These are phyloP conservation scores for Drosophila simulans DNA, from an alignment of 1,140 invertebrate genomes.

Conservation along the genomic window DNA sequence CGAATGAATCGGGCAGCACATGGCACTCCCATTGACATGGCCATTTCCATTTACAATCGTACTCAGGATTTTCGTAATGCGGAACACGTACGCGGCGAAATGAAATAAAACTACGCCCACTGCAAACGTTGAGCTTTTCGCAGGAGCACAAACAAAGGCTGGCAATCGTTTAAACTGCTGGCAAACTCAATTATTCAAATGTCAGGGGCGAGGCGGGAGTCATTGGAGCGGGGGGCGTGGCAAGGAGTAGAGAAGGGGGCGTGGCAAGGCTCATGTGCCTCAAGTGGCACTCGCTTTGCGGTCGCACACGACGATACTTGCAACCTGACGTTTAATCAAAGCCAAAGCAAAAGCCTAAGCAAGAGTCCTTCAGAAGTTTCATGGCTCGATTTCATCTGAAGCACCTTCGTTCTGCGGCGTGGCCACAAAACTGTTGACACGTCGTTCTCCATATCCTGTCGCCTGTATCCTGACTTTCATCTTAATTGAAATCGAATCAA, in stretches of 20 bases:
- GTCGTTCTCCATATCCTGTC: constrained; percentile 19
- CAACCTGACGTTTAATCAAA: constrained; percentile 80
- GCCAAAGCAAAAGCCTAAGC: constrained; percentile 22
- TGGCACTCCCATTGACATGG: constrained; percentile 30
- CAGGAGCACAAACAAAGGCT: constrained; percentile 51
- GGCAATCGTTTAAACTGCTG: constrained; percentile 70
- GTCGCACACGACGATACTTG: constrained; percentile 53
- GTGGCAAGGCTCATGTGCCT: constrained; percentile 24
- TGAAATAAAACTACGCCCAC: constrained; percentile 77
- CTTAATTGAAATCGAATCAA: constrained; percentile 83
- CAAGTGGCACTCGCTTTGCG: constrained; percentile 63
- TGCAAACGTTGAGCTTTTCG: constrained; percentile 33
- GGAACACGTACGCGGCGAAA: constrained; percentile 63
- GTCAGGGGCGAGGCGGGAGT: background rate
- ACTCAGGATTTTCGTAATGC: constrained; percentile 5
- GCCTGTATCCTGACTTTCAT: constrained; percentile 55
- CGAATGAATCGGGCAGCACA: constrained; percentile 9
- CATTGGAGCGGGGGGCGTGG: constrained; percentile 3
- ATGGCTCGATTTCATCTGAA: constrained; percentile 40
- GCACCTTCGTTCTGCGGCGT: constrained; percentile 48
- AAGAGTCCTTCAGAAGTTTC: constrained; percentile 6
- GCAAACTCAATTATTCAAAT: constrained; percentile 79
- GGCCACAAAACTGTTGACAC: constrained; percentile 26
- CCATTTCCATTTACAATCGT: constrained; percentile 43
- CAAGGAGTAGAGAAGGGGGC: constrained; percentile 27